Evolutionary conservation across 2,888 invertebrate species (phyloP).

Genomic region (Asteroscopus sphinx): DNA sequence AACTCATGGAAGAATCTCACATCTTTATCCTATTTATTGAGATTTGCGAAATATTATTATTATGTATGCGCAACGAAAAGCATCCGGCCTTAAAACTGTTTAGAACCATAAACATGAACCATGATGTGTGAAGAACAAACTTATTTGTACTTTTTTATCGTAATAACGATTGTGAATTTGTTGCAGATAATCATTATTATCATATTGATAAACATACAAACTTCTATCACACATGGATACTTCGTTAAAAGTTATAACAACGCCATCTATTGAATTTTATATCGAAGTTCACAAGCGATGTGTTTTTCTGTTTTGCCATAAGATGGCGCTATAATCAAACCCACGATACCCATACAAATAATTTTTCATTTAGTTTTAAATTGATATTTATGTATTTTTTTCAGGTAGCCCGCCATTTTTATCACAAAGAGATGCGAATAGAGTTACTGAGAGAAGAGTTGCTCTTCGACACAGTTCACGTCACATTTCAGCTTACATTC

Average conservation of each 20-base stretch:
- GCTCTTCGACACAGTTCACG: slow-evolving; percentile 97
- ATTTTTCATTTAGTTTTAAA: background rate
- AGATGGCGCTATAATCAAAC: slow-evolving; percentile 15
- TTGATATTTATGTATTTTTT: slow-evolving; percentile 21
- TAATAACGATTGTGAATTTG: too few species aligned
- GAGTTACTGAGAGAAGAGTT: slow-evolving; percentile 96
- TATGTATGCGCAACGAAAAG: too few species aligned
- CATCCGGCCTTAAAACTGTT: too few species aligned
- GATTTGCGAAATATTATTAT: too few species aligned
- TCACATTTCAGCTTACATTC: slow-evolving; percentile 97
- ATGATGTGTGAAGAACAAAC: too few species aligned
- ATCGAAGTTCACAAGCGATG: rapidly evolving
- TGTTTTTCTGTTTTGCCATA: rapidly evolving
- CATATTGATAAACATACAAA: background rate
- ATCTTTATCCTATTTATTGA: too few species aligned
- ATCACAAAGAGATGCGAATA: slow-evolving; percentile 98
- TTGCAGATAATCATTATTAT: too few species aligned
- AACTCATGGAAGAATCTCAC: too few species aligned
- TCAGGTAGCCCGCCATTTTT: slow-evolving; percentile 97
- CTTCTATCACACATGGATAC: background rate
- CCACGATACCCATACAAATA: background rate
- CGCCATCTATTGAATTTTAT: slow-evolving; percentile 12
- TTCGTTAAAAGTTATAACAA: background rate
- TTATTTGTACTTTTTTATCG: too few species aligned
- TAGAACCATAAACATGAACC: too few species aligned